Evolutionary conservation across 2,113 vertebrate genomes (phyloP), one percentile per base, ranked within the genome.

Genomic region (Tachysurus fulvidraco): DNA sequence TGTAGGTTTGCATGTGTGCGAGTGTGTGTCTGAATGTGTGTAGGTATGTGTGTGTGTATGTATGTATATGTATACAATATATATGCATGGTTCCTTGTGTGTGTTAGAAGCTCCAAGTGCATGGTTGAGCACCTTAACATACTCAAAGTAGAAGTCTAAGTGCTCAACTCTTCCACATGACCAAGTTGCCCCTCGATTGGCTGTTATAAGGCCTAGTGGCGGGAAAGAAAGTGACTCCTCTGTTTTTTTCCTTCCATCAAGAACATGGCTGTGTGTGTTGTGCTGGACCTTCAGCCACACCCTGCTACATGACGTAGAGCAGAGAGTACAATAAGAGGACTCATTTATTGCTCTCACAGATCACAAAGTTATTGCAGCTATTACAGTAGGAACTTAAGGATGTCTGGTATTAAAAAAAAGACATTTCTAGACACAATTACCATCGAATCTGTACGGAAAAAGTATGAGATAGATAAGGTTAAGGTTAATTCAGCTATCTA

Each of bases 131-230:
- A 85, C 74, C 84, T 85, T 67, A 79, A 65, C 76, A 80, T 55
- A 69, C 84, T 86, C 50, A 6, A 54, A 60, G 76, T 80, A 80
- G 30, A 80, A 65, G 62, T 62, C 84, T 79, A 86, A 60, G 76
- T 80, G 62, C 71, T 55, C 55, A 55, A 54, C 76, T 57, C 62
- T 86, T 86, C 84, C 84, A 80, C 84, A 86, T 69, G 60, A 86
- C 84, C 84, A 86, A 57, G 76, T 44, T 69, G 62, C 84, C 28
- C 30, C 84, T 80, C 16, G 62, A 80, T 59, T 57, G 84, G 62
- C 50, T 28, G 76, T 46, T 55, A n/a, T 54, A 65, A 69, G 2
- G 19, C 21, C 60, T 67, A 41, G 84, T 50, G 46, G 46, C 60
- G 12, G 44, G 84, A 46, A 54, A 67, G 60, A 80, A 67, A 36